Evolutionary conservation across 1,140 invertebrate genomes (phyloP), one percentile per base, ranked within the genome.

Genomic region (Drosophila kepulauana): DNA sequence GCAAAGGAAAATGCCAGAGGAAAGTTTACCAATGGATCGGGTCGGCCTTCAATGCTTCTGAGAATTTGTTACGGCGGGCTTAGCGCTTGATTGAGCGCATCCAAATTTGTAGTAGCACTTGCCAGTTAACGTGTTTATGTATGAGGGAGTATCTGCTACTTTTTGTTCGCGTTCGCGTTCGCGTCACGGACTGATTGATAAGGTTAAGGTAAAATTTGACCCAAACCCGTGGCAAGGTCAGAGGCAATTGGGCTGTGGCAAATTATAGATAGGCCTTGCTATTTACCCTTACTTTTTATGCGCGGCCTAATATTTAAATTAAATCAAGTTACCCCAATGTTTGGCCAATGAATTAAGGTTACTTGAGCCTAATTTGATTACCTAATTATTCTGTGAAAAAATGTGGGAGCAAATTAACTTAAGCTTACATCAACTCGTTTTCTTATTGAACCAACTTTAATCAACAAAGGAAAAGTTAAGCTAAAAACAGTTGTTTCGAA

Each of bases 41-140:
- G 35, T 10, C 35, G 58, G 68, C 81, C 45, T 38, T 61, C 48
- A 49, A 62, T 57, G 46, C 28, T 51, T 33, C 13, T 2, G n/a
- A n/a, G 45, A 16, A 48, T 48, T 61, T 48, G 54, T 51, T 61
- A 56, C 52, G 64, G 67, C n/a, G n/a, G n/a, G 73, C 68, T 88
- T 81, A 64, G 75, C 78, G 78, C 85, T 85, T 88, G 85, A 88
- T 88, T 88, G 70, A 85, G 81, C 85, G 71, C 41, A 66, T 68
- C 45, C 13, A 74, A 72, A 68, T 38, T 54, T 75, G 49, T 54
- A 43, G 35, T 65, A 56, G 41, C 54, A 57, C 28, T 48, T 15
- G 25, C 11, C 38, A 54, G 35, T 16, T 43, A 54, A 15, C 51
- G 28, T 35, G 51, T 4, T 54, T 54, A 35, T 49, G 30, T 35